Percentiles rank a stretch among this genome's conserved stretches.
Evolutionary conservation across 1,140 invertebrate species (phyloP).

Genomic region (Anagrus nilaparvatae): DNA sequence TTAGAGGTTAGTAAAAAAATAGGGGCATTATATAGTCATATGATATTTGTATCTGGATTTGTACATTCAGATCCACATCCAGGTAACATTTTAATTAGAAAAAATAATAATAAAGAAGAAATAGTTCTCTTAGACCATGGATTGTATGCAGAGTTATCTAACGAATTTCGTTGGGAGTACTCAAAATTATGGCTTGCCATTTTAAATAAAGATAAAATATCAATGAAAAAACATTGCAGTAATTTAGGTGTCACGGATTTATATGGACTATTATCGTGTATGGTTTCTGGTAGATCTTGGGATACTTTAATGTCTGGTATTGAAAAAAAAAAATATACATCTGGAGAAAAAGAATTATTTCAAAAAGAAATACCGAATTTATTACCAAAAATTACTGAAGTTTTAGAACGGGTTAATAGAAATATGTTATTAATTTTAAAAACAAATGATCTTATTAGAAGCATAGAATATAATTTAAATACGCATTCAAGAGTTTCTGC

Average conservation of each 20-base stretch:
- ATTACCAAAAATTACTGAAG: constrained; percentile 56
- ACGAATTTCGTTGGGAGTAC: constrained; percentile 85
- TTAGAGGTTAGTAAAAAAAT: constrained; percentile 77
- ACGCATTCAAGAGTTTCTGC: constrained; percentile 64
- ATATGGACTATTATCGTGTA: constrained; percentile 86
- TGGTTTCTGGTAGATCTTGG: constrained; percentile 92
- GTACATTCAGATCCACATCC: constrained; percentile 99
- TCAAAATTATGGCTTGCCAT: constrained; percentile 91
- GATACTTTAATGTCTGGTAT: constrained; percentile 76
- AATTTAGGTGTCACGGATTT: constrained; percentile 78
- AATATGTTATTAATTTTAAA: constrained; percentile 93
- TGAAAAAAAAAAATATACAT: constrained; percentile 58
- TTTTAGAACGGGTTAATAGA: constrained; percentile 64
- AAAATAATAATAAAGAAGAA: constrained; percentile 53
- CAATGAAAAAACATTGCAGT: constrained; percentile 66
- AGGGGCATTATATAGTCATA: constrained; percentile 87
- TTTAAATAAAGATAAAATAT: constrained; percentile 66
- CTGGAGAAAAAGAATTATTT: constrained; percentile 59
- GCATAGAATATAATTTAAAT: constrained; percentile 77
- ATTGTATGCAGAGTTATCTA: constrained; percentile 82
- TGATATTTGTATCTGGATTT: constrained; percentile 96
- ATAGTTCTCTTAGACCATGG: constrained; percentile 93
- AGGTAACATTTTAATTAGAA: constrained; percentile 86
- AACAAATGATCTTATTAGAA: constrained; percentile 91
- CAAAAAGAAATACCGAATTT: constrained; percentile 54